Base-by-base conservation (phyloP, 2,797 vertebrate species). In the Cossypha caffra region DNA sequence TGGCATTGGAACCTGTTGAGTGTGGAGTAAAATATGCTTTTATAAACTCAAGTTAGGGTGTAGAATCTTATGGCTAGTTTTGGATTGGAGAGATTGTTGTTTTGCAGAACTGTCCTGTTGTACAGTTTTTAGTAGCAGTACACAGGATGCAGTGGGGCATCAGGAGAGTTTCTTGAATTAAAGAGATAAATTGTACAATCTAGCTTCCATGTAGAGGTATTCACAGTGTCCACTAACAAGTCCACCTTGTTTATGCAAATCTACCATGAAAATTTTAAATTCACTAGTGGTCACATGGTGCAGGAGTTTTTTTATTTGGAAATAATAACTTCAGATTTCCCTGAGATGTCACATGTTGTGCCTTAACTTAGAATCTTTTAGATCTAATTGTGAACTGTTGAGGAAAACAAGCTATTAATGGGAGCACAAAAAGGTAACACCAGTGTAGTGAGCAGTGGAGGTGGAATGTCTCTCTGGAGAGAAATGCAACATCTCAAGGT, bases 391-490 rank as follows among this genome's bases (percentile, higher is more conserved):
- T 13, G 72, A 64, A 71, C 79, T 78, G 45, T 52, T 93, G 72
- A 91, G 74, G 58, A 86, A 80, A 63, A 31, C 2, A 29, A 59
- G 61, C 64, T 82, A 24, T 51, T 74, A 71, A 72, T 63, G 84
- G 72, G 54, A 91, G 87, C 61, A 73, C 35, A 40, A 59, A 93
- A 93, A 47, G 71, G 54, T 54, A 71, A 85, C 40, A 38, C 38
- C 66, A 31, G 1, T 24, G 24, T 33, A 78, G 55, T 9, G 51
- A 57, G 79, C 58, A 67, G 72, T 71, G 82, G 95, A 94, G 92
- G 69, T 87, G 66, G 93, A 88, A 52, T 68, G n/a, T 42, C 17
- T 75, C 88, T 90, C 91, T 78, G 94, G 96, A 95, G 88, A 90
- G 84, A 84, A 86, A 90, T 25, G 38, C 76, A 73, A 37, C 15